Conservation (phyloP, 2,888 invertebrate genomes). For the Piscicola geometra region DNA sequence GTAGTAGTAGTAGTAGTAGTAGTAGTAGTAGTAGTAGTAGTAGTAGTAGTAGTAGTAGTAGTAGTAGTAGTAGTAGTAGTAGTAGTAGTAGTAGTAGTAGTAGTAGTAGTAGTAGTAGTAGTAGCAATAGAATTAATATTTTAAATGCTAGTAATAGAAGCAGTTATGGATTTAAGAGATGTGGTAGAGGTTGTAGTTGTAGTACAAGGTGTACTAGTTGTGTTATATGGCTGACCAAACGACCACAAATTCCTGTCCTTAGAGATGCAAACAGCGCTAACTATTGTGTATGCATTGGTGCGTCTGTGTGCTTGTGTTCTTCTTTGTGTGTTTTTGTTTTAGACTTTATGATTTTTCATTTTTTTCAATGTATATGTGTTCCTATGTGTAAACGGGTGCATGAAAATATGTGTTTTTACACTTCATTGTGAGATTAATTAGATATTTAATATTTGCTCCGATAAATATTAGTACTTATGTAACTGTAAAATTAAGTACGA, state of each 20-base stretch:
- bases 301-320: not conserved
- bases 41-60: conserved; percentile 33
- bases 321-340: not conserved
- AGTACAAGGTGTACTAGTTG: not conserved
- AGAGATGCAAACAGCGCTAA: conserved; percentile 6
- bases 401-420: too few species aligned
- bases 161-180: conserved; percentile 35
- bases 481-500: too few species aligned
- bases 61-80: conserved; percentile 34
- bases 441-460: too few species aligned
- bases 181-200: conserved; percentile 16
- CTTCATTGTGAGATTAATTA: too few species aligned
- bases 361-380: too few species aligned
- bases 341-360: not conserved
- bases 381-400: too few species aligned
- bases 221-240: conserved; percentile 5
- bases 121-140: conserved; percentile 30
- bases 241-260: conserved; percentile 14
- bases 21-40: conserved; percentile 34
- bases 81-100: conserved; percentile 31
- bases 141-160: conserved; percentile 38
- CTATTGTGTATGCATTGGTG: not conserved
- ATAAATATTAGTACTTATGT: too few species aligned
- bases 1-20: conserved; percentile 34
- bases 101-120: conserved; percentile 22